Evolutionary conservation across 2,113 vertebrate species (phyloP), one percentile per base, ranked within the genome.

Genomic region (Actenoides lindsayi): DNA sequence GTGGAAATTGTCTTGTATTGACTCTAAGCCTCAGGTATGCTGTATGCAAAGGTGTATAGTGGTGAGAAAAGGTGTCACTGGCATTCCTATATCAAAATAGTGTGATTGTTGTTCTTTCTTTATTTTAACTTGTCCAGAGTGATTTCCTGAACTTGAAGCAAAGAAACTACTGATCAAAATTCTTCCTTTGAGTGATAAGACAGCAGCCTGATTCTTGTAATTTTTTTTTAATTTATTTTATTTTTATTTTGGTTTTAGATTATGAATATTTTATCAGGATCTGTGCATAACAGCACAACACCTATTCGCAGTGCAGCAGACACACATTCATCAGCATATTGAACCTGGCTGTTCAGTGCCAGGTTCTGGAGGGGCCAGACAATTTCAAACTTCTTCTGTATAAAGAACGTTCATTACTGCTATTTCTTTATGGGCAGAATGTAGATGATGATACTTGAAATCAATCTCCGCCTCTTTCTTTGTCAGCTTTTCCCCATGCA

Each of bases 41-140:
- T 69, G 3, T 44, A 19, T 0, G 1, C 27, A 24, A 7, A 69
- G 13, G 1, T 46, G 18, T 4, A 30, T 5, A 41, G 28, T 18
- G 57, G 10, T 67, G 31, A 53, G 81, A 88, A 87, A 88, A 87
- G 74, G n/a, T 6, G n/a, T 6, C 42, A 39, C 20, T 39, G 37
- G n/a, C 39, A 65, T 65, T 83, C 3, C 0, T 41, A 1, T 48
- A 33, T 54, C 53, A 51, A 25, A 37, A 48, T 13, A 65, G 25
- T 39, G 6, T 11, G 4, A 17, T 60, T 1, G 16, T 41, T 56
- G 11, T 18, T 63, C 28, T 90, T 59, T 59, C 28, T 21, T 84
- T 16, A 53, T 90, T 89, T 89, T 54, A 56, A 82, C n/a, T 19
- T 60, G n/a, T 83, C 51, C 51, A 16, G 46, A 42, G 16, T 67